Base-by-base conservation (phyloP, 2,888 invertebrate species). In the Apeira syringaria region DNA sequence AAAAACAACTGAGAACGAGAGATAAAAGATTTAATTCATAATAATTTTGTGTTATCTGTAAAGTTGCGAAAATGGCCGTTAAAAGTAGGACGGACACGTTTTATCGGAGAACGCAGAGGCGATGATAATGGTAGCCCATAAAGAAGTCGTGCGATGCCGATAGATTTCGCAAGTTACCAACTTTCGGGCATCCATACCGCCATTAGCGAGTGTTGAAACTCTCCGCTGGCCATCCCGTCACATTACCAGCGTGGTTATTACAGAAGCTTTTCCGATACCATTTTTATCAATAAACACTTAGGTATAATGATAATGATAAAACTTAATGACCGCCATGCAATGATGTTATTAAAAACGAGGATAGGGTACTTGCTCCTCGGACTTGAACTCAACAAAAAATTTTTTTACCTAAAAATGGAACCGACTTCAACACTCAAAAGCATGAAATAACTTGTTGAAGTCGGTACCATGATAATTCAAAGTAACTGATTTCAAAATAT, bases 81-180 rank as follows among this genome's bases (percentile, higher is more conserved):
- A 75, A 78, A 84, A 85, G 79, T 80, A 68, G 68, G 70, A 66
- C 72, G 69, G 76, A 74, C 86, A 86, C 86, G 85, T 87, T 87
- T 85, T 84, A 86, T 86, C 84, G 86, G 72, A 62, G 74, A 81
- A 79, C 77, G 81, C 74, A 78, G 71, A 75, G 74, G 70, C 76
- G 81, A 80, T 81, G 86, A 85, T 88, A 88, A 88, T 88, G 88
- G 83, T 57, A 53, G 79, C 71, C 74, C 87, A 79, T 88, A 88
- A 88, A 87, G 87, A 86, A 82, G 73, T 73, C 71, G 72, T 61
- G 65, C 68, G 73, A 63, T 57, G 70, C 64, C 83, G 83, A 87
- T 87, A 86, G 87, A 84, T 88, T 84, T 69, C 78, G 74, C 71
- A 80, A 86, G 80, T 86, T 86, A 72, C 80, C 79, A 87, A 87